phyloP scores from a whole-genome alignment of 2,888 invertebrate genomes.

The Orgyia antiqua region DNA sequence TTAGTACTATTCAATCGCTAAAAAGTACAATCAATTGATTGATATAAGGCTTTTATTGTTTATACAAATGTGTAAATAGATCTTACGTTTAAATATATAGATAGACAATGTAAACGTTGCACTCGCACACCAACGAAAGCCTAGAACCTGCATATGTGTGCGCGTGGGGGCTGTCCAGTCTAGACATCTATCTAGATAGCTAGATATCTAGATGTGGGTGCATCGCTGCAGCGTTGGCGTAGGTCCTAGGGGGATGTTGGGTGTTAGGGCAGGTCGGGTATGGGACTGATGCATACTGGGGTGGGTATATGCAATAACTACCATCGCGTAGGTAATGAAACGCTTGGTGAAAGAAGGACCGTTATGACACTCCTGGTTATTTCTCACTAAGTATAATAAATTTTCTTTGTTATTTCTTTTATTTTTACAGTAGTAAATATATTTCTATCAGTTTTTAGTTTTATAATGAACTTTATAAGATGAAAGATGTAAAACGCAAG shows the following conservation, averaged over 20 bases:
- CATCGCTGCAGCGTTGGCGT: constrained; percentile 68
- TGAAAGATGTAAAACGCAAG: no score
- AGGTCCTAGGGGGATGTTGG: constrained; percentile 53
- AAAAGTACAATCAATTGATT: no score
- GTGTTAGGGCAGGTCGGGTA: constrained; percentile 30
- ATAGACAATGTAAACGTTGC: constrained; percentile 18
- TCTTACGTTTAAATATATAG: constrained; percentile 5
- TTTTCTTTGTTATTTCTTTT: constrained; percentile 12
- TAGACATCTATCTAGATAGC: constrained; percentile 43
- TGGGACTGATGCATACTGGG: constrained; percentile 4
- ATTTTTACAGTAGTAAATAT: no score
- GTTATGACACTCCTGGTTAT: constrained; percentile 32
- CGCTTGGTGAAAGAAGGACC: constrained; percentile 30
- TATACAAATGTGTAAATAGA: no score
- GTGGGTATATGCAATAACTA: constrained; percentile 27
- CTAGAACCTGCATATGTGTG: constrained; percentile 11
- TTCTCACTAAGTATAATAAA: constrained; percentile 39
- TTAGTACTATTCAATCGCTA: no score
- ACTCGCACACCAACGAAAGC: constrained; percentile 6
- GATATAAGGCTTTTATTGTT: no score
- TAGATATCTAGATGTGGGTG: constrained; percentile 60
- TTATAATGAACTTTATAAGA: no score
- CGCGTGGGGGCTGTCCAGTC: constrained; percentile 31
- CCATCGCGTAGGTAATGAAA: constrained; percentile 58
- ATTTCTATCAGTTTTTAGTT: no score